Base-by-base conservation (phyloP, 2,888 invertebrate genomes). In the Eilema sororculum region DNA sequence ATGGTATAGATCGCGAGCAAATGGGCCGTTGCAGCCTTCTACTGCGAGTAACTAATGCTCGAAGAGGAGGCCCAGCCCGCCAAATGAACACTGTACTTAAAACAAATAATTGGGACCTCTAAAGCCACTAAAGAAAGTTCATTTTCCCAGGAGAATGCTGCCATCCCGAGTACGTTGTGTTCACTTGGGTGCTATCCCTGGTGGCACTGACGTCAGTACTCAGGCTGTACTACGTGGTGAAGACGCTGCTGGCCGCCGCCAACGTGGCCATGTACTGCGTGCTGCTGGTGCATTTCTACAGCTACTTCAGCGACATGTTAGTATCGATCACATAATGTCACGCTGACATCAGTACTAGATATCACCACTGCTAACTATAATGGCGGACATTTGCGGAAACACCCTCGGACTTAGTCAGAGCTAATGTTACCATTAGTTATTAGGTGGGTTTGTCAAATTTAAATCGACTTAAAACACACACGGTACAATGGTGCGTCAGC, bases 141-240 rank as follows among this genome's bases (percentile, higher is more conserved):
- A 0, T 28, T 25, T 59, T 28, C n/a, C 0, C 72, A 82, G 87
- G 80, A 0, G 93, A 95, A 64, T 97, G 97, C 82, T 93, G 95
- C 64, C 96, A 97, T 80, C 97, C 98, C 0, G 98, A 99, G 90
- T 99, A 99, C 87, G 97, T 98, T 20, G 98, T 99, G 5, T 99
- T 98, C 92, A 98, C 98, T 4, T 99, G 99, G 98, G 97, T 99
- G 67, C 94, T 99, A 24, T 98, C 99, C 84, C 96, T 99, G 86
- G 97, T 99, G 58, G 98, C 98, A 0, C 94, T 98, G 73, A 98
- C 99, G 0, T 98, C 99, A 0, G 99, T 99, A 41, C 95, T 99
- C 41, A 99, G 98, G 89, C 94, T 99, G 24, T 98, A 98, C 87
- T 98, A 98, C 87, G 90, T 98, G 76, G 97, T 98, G 67, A 99